Conservation (phyloP, 2,113 vertebrate species). For the Rhegmatorhina hoffmannsi region DNA sequence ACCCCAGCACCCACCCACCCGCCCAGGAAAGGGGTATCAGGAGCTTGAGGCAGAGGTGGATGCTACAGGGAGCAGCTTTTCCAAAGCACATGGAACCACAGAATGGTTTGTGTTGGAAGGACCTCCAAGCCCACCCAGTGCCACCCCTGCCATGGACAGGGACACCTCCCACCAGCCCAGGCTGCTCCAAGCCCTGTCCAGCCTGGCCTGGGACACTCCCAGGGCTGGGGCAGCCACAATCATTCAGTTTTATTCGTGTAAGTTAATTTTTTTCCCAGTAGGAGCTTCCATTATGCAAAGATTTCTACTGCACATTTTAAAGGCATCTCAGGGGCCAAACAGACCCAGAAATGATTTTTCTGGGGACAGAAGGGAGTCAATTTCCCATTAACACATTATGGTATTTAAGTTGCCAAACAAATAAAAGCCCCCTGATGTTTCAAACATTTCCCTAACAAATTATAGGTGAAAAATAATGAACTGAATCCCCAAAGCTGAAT, state of each 20-base stretch:
- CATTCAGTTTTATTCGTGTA: background rate
- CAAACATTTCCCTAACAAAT: background rate
- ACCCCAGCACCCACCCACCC: no score
- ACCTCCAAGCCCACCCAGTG: no score
- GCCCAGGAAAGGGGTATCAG: no score
- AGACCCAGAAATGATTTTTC: background rate
- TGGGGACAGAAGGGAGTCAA: background rate
- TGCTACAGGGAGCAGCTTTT: no score
- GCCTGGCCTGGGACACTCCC: background rate
- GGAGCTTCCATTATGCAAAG: background rate
- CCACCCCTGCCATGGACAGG: no score
- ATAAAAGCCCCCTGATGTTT: background rate
- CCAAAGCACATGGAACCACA: no score
- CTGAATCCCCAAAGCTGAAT: background rate
- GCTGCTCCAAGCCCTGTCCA: background rate
- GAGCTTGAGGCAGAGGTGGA: no score
- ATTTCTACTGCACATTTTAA: background rate
- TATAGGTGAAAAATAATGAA: background rate
- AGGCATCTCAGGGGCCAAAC: background rate
- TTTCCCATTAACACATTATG: background rate
- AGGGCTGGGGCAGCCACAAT: background rate
- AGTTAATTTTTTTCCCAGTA: background rate
- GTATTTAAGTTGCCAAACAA: background rate
- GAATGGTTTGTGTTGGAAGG: no score
- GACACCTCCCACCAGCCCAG: background rate